These are phyloP conservation scores for Cheilosia vernalis DNA, from an alignment of 2,888 invertebrate species.

Conservation along the genomic window DNA sequence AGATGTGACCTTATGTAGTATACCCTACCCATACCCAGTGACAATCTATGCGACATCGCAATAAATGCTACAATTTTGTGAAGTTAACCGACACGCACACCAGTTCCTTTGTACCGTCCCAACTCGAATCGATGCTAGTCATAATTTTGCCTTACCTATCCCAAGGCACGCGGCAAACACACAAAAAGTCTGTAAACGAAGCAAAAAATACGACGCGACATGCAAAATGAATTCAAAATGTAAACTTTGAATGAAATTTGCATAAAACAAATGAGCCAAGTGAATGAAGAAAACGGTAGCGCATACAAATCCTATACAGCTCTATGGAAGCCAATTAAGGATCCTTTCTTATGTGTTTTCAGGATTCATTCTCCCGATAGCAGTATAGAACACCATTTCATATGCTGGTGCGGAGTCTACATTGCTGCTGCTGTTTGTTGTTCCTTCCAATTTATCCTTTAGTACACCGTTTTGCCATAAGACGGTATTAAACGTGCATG, in stretches of 20 bases:
- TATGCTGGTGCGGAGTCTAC: constrained; percentile 2
- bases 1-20: too few relatives aligned
- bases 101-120: background rate
- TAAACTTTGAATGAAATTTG: constrained; percentile 14
- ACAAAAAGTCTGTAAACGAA: background rate
- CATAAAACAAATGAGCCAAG: constrained; percentile 17
- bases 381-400: background rate
- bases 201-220: background rate
- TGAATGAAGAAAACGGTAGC: background rate
- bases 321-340: constrained; percentile 30
- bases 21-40: too few relatives aligned
- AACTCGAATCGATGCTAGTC: constrained; percentile 1
- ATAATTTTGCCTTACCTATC: constrained; percentile 2
- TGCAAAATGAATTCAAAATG: constrained; percentile 11
- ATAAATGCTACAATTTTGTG: too few relatives aligned
- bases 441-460: constrained; percentile 3
- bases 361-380: constrained; percentile 8
- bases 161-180: background rate
- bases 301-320: background rate
- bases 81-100: background rate
- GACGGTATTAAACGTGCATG: constrained; percentile 1
- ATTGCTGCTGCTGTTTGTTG: background rate
- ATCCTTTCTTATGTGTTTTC: constrained; percentile 11
- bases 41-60: too few relatives aligned
- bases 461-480: constrained; percentile 2